Percentiles rank a stretch among this genome's conserved stretches.
These are phyloP conservation scores for Synodontis membranacea DNA, from an alignment of 2,113 vertebrate species.

Conservation along the genomic window DNA sequence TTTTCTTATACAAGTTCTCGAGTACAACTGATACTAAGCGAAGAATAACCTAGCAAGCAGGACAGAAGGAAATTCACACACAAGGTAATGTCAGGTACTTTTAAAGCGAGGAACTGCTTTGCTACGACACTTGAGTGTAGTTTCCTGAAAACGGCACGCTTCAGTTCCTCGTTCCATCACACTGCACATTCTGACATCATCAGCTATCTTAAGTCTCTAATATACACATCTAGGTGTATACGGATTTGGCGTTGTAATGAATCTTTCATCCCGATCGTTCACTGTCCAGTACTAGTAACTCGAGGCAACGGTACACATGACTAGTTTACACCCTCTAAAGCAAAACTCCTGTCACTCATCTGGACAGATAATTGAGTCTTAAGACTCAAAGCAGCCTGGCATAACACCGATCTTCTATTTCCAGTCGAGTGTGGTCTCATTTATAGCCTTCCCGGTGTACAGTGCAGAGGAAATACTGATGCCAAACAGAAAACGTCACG, in stretches of 20 bases:
- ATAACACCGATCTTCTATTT: slow-evolving; percentile 42
- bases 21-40: not conserved
- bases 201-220: not conserved
- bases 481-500: slow-evolving; percentile 39
- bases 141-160: not conserved
- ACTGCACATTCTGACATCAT: not conserved
- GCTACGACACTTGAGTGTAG: not conserved
- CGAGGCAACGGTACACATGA: not conserved
- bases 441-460: slow-evolving; percentile 20
- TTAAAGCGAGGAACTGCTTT: not conserved
- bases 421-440: slow-evolving; percentile 29
- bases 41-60: not conserved
- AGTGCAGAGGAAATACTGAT: slow-evolving; percentile 10
- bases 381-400: slow-evolving; percentile 8
- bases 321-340: not conserved
- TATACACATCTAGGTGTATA: not conserved
- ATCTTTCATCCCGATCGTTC: not conserved
- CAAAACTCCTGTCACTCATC: slow-evolving; percentile 10
- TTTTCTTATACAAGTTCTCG: not conserved
- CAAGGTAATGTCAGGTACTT: not conserved
- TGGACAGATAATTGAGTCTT: not conserved
- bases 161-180: not conserved
- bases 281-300: not conserved
- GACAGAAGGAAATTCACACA: not conserved
- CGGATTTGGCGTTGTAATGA: not conserved